Base-by-base conservation (phyloP, 1,140 invertebrate genomes). In the Ditylenchus dipsaci region DNA sequence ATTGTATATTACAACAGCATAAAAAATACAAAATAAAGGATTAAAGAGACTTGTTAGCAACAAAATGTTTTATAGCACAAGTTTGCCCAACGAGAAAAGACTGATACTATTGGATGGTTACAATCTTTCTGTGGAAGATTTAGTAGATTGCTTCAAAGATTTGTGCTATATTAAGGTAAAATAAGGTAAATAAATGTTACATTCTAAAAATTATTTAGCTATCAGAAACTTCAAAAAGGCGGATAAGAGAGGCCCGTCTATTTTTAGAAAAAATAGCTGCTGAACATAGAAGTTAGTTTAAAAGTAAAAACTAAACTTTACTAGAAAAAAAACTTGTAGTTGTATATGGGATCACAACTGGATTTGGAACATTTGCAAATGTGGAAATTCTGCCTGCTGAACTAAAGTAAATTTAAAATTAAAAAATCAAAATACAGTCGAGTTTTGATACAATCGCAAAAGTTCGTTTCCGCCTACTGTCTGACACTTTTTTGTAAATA, bases 341-440 rank as follows among this genome's bases (percentile, higher is more conserved):
- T 68, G 89, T 89, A 7, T 90, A 90, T 82, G 89, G 89, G 21
- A 88, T 90, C 42, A 90, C 89, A 5, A 90, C 89, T n/a, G 89
- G 89, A 38, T 90, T 90, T 82, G 89, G 89, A 63, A 90, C 89
- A 71, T 90, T 90, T 85, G 88, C 89, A 0, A 84, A 85, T 7
- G 88, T 86, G 0, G 83, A 86, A 8, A 89, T 90, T 63, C 78
- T 82, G 21, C 83, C 84, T 19, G 86, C 88, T 59, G 87, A 90
- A 74, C 82, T 90, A 0, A 84, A 86, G 88, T 88, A 85, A 83
- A 79, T 79, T 57, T n/a, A 13, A 13, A 3, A 53, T 56, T 45
- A 30, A 53, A 26, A 53, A 45, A 45, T 45, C 11, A 45, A n/a
- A 11, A 11, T 45, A 45, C 43, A 45, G 43, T 45, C 43, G 11